Evolutionary conservation across 2,888 invertebrate species (phyloP).

Genomic region (Fissipunctia ypsillon): DNA sequence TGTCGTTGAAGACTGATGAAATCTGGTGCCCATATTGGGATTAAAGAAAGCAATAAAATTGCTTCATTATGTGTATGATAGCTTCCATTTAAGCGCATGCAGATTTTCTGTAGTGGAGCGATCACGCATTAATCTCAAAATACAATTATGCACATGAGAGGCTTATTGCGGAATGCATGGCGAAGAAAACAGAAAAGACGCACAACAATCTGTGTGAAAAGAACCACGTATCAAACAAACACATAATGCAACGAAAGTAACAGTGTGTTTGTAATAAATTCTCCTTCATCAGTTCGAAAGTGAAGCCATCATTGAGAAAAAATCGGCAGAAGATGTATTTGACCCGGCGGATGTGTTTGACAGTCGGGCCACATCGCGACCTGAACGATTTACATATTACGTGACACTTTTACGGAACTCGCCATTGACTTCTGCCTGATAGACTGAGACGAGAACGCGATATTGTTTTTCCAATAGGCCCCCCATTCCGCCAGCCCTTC

Average conservation of each 20-base stretch:
- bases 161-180: background rate
- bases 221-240: background rate
- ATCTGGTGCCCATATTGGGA: background rate
- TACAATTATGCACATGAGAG: background rate
- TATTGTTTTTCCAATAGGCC: conserved; percentile 87
- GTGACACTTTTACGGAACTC: conserved; percentile 88
- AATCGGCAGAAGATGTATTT: conserved; percentile 83
- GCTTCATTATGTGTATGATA: background rate
- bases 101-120: background rate
- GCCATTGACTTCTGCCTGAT: conserved; percentile 87
- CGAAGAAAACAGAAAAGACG: background rate
- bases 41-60: background rate
- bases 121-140: background rate
- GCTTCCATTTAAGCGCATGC: background rate
- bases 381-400: conserved; percentile 90
- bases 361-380: conserved; percentile 89
- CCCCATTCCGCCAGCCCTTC: conserved; percentile 77
- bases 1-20: conserved; percentile 24
- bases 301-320: conserved; percentile 84
- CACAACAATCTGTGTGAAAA: background rate
- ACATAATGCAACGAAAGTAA: conserved; percentile 58
- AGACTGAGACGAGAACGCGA: conserved; percentile 87
- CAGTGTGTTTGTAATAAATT: conserved; percentile 71
- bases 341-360: conserved; percentile 84
- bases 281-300: conserved; percentile 77